A percentile compares a stretch with the other conserved stretches of the same genome.
phyloP scores from a whole-genome alignment of 2,888 invertebrate genomes.

The Eupithecia insigniata region DNA sequence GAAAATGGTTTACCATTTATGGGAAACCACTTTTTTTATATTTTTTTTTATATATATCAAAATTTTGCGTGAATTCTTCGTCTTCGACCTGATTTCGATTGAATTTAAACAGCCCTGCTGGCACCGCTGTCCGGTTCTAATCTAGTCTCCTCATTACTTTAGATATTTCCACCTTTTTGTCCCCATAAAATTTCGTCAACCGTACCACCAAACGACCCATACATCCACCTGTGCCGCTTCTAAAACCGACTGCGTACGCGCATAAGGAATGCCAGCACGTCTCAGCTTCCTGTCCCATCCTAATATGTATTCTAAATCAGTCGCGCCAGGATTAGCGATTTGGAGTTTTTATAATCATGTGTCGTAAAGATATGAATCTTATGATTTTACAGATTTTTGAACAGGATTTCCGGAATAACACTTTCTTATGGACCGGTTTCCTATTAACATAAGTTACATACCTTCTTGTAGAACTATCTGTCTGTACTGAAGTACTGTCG shows the following conservation, averaged over 20 bases:
- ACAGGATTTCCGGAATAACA: constrained; percentile 13
- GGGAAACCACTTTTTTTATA: no score
- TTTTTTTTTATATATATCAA: no score
- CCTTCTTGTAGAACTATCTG: no score
- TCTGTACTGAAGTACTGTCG: not conserved
- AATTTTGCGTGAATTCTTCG: no score
- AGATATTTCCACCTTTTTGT: not conserved
- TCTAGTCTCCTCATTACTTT: not conserved
- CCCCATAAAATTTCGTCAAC: constrained; percentile 30
- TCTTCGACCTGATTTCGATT: no score
- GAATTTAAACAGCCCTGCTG: no score
- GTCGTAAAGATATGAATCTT: constrained; percentile 1
- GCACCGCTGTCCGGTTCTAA: no score
- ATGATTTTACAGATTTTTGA: constrained; percentile 5
- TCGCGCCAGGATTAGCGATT: constrained; percentile 50
- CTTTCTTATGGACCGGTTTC: not conserved
- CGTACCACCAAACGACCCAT: constrained; percentile 43
- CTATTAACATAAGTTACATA: not conserved
- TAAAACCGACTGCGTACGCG: constrained; percentile 59
- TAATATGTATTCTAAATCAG: constrained; percentile 63
- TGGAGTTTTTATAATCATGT: constrained; percentile 21
- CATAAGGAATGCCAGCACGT: constrained; percentile 62
- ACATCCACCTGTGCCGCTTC: constrained; percentile 55
- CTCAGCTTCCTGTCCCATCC: constrained; percentile 63
- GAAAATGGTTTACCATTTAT: no score